Evolutionary conservation across 2,888 invertebrate genomes (phyloP).

Genomic region (Trichacis sp.): DNA sequence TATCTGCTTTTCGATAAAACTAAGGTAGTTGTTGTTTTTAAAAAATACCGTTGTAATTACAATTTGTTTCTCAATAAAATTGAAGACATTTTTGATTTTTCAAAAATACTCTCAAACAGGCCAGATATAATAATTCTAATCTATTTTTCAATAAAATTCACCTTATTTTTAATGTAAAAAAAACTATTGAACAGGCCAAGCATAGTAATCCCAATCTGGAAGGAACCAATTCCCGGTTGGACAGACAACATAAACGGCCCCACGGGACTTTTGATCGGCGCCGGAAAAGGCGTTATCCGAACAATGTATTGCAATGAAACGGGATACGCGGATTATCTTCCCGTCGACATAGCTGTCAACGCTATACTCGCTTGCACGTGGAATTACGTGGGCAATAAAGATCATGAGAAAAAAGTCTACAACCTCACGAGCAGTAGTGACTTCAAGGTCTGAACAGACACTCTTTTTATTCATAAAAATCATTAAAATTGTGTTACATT

Average conservation of each 20-base stretch:
- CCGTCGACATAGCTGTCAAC: constrained; percentile 86
- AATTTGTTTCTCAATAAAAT: too few relatives aligned
- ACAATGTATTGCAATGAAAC: constrained; percentile 87
- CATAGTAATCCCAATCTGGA: constrained; percentile 87
- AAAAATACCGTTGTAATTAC: too few relatives aligned
- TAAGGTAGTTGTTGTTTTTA: too few relatives aligned
- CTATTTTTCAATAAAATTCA: too few relatives aligned
- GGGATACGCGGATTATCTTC: constrained; percentile 83
- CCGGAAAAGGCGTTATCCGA: constrained; percentile 90
- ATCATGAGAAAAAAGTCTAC: constrained; percentile 72
- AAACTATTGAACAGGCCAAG: constrained; percentile 59
- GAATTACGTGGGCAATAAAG: constrained; percentile 75
- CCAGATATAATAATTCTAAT: too few relatives aligned
- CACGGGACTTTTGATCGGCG: constrained; percentile 82
- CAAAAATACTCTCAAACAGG: too few relatives aligned
- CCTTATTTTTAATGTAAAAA: too few relatives aligned
- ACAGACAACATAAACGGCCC: constrained; percentile 96
- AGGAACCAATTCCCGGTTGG: constrained; percentile 89
- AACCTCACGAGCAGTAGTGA: constrained; percentile 86
- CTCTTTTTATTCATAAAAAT: too few relatives aligned
- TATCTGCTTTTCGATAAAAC: too few relatives aligned
- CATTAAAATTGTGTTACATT: too few relatives aligned
- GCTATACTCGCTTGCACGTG: constrained; percentile 77
- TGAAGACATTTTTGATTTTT: too few relatives aligned
- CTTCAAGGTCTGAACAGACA: too few relatives aligned